Conservation (phyloP, 2,113 vertebrate genomes). For the Lycaon pictus region DNA sequence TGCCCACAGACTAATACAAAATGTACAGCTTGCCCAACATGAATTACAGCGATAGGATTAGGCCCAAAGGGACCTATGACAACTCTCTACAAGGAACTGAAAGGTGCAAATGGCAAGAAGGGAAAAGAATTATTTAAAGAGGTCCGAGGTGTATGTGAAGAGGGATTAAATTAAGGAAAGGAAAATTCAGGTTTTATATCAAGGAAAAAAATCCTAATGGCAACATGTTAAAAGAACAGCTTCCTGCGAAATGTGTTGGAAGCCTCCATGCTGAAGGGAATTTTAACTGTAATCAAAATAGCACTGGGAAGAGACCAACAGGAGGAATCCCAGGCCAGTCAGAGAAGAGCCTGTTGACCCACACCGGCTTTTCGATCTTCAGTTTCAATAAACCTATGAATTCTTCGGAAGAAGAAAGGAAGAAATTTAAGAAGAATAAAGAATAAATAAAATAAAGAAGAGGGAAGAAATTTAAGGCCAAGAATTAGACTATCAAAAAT, state of each 20-base stretch:
- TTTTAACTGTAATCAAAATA: background rate
- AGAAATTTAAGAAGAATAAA: background rate
- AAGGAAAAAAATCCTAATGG: slow-evolving; percentile 79
- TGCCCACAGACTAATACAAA: slow-evolving; percentile 73
- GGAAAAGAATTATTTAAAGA: slow-evolving; percentile 84
- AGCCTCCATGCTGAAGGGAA: background rate
- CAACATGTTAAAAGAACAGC: slow-evolving; percentile 67
- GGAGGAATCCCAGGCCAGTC: background rate
- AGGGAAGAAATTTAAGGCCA: background rate
- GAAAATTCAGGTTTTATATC: slow-evolving; percentile 81
- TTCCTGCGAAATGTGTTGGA: slow-evolving; percentile 17
- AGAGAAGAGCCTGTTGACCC: background rate
- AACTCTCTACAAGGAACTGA: slow-evolving; percentile 80
- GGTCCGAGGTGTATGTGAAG: slow-evolving; percentile 76
- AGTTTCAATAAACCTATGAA: background rate
- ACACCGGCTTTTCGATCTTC: background rate
- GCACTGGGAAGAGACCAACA: background rate
- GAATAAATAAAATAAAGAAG: too few relatives aligned
- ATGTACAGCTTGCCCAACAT: slow-evolving; percentile 80
- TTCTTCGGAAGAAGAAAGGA: background rate
- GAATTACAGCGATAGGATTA: slow-evolving; percentile 80
- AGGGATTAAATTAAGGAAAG: slow-evolving; percentile 83
- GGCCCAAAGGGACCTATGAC: slow-evolving; percentile 78
- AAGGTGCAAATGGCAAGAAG: slow-evolving; percentile 81
- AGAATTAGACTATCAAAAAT: background rate